Evolutionary conservation across 2,888 invertebrate species (phyloP).

Genomic region (Cantharis lateralis): DNA sequence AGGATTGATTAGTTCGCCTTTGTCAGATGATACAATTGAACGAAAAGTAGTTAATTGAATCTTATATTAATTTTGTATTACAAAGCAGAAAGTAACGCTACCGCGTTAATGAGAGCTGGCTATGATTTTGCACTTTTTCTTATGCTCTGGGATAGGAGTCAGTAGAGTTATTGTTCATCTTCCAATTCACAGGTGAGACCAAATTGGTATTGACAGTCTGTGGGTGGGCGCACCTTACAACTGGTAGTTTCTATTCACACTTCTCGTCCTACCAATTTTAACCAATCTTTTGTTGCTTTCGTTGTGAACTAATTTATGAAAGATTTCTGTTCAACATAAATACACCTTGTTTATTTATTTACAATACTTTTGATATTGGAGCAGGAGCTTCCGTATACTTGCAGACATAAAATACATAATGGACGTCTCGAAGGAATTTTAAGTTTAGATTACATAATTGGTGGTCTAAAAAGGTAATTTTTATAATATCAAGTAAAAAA

Average conservation of each 20-base stretch:
- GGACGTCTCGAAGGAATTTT: background rate
- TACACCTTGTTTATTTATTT: background rate
- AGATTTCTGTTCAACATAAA: slow-evolving; percentile 5
- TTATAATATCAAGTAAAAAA: background rate
- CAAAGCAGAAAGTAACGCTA: background rate
- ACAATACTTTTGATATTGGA: background rate
- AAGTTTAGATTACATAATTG: background rate
- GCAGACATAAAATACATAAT: background rate
- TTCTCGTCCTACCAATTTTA: slow-evolving; percentile 27
- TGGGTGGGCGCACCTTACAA: slow-evolving; percentile 44
- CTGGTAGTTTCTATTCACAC: slow-evolving; percentile 43
- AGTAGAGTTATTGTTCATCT: slow-evolving; percentile 3
- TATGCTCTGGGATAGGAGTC: background rate
- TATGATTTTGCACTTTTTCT: background rate
- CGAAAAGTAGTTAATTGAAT: background rate
- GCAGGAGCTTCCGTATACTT: background rate
- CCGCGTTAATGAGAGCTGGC: background rate
- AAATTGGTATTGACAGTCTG: slow-evolving; percentile 40
- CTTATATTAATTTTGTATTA: background rate
- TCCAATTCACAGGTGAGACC: slow-evolving; percentile 8
- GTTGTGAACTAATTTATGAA: slow-evolving; percentile 10
- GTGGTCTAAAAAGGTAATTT: background rate
- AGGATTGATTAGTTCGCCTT: background rate
- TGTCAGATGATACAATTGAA: background rate
- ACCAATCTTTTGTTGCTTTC: background rate